phyloP scores from a whole-genome alignment of 2,113 vertebrate genomes.

The Serilophus lunatus region DNA sequence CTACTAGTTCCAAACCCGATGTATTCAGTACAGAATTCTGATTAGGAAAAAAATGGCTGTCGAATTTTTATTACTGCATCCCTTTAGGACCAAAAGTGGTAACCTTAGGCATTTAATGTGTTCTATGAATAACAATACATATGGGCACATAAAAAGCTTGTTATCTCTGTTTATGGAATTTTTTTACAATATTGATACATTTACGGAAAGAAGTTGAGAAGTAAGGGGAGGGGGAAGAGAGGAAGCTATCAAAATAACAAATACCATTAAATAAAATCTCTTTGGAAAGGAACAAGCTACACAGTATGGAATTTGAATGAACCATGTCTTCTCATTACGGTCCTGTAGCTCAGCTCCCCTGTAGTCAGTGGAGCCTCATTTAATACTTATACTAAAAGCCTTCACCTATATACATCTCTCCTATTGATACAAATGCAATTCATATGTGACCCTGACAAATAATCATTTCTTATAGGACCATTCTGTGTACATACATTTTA shows the following conservation, averaged over 20 bases:
- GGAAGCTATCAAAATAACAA: conserved; percentile 17
- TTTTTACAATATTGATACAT: conserved; percentile 2
- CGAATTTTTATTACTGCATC: conserved; percentile 47
- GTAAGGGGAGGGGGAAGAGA: background rate
- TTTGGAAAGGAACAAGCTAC: background rate
- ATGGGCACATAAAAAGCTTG: conserved; percentile 33
- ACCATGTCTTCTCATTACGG: background rate
- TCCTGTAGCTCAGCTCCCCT: background rate
- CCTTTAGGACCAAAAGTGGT: background rate
- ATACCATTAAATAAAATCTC: conserved; percentile 6
- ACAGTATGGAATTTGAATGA: background rate
- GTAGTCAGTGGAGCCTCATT: background rate
- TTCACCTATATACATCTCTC: background rate
- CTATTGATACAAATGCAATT: background rate
- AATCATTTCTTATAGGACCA: background rate
- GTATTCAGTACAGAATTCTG: conserved; percentile 25
- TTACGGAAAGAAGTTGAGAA: background rate
- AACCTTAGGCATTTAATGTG: conserved; percentile 41
- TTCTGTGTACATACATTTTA: background rate
- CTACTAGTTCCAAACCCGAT: conserved; percentile 16
- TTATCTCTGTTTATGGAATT: conserved; percentile 32
- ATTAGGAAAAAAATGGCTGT: conserved; percentile 23
- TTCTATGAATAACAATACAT: conserved; percentile 39
- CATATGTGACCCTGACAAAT: background rate
- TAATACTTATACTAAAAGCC: background rate